These are phyloP conservation scores for Ornithoptera alexandrae DNA, from an alignment of 2,888 invertebrate species.

Conservation along the genomic window DNA sequence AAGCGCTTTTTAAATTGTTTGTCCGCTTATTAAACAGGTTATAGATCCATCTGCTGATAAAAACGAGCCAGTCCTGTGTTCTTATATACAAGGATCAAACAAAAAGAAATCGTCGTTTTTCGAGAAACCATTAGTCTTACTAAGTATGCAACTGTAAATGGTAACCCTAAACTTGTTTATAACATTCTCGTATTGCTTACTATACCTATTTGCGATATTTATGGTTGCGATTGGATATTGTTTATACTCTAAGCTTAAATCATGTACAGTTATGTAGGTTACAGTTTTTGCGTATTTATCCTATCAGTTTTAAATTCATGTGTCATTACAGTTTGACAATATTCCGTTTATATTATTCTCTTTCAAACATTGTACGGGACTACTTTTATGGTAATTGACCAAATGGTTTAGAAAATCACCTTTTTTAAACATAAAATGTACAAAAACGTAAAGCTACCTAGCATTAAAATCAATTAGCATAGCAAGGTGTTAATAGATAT, in stretches of 20 bases:
- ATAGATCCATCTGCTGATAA: neutral
- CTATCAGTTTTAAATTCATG: neutral
- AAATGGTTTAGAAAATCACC: too few species aligned
- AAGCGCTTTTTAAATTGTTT: too few species aligned
- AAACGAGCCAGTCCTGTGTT: neutral
- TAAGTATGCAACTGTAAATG: conserved; percentile 4
- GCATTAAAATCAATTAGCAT: too few species aligned
- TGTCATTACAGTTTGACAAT: too few species aligned
- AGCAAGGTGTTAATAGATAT: too few species aligned
- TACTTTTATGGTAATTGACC: too few species aligned
- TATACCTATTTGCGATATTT: conserved; percentile 11
- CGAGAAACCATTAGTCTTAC: neutral
- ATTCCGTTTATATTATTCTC: too few species aligned
- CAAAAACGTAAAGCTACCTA: too few species aligned
- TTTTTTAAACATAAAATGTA: too few species aligned
- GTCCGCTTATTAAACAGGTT: too few species aligned
- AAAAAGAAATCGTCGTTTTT: neutral
- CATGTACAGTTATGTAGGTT: neutral
- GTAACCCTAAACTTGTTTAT: conserved; percentile 23
- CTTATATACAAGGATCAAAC: neutral
- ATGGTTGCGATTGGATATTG: conserved; percentile 3
- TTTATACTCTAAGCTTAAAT: neutral
- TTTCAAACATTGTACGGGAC: too few species aligned
- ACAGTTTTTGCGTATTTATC: neutral
- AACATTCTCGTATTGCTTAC: conserved; percentile 3